Base-by-base conservation (phyloP, 2,888 invertebrate species). In the Phaonia tiefii region DNA sequence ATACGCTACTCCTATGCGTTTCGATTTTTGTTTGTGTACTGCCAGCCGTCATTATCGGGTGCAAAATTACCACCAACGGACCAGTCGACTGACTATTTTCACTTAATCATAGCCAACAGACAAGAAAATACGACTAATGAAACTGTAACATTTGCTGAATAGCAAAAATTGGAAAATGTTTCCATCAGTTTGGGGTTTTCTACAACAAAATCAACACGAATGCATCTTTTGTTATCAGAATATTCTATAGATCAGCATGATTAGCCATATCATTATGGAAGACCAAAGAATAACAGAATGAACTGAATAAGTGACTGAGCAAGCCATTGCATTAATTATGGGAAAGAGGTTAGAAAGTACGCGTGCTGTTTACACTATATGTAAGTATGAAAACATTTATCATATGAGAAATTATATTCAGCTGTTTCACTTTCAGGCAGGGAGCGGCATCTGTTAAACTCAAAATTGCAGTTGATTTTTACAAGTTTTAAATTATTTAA, bases 171-270 rank as follows among this genome's bases (percentile, higher is more conserved):
- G 17, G 8, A 65, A 44, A 63, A 56, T 31, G 15, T 60, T 37
- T 11, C 26, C 58, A 37, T 63, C 10, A 58, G 15, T 39, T 5
- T 72, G 77, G 15, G 73, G 31, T 69, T 60, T 73, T 73, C 31
- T 66, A 37, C 5, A 20, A 4, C 22, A 42, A 20, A 51, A 42
- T 39, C 39, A 54, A 39, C n/a, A 37, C 63, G 39, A 54, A 73
- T 37, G 37, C 26, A 25, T 60, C 49, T 56, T 69, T 66, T 66
- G 13, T 56, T 10, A 31, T 2, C 25, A 22, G 54, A 11, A 8
- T 20, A 69, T 67, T 67, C 39, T 58, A 75, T 72, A 58, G 75
- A 79, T 75, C 79, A 72, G 79, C 75, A 79, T 67, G 79, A 79
- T 67, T 56, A 25, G 54, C 70, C 74, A 70, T 54, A 66, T 63